Percentiles rank a stretch among this genome's conserved stretches.
phyloP scores from a whole-genome alignment of 2,888 invertebrate species.

The Melinaea marsaeus region DNA sequence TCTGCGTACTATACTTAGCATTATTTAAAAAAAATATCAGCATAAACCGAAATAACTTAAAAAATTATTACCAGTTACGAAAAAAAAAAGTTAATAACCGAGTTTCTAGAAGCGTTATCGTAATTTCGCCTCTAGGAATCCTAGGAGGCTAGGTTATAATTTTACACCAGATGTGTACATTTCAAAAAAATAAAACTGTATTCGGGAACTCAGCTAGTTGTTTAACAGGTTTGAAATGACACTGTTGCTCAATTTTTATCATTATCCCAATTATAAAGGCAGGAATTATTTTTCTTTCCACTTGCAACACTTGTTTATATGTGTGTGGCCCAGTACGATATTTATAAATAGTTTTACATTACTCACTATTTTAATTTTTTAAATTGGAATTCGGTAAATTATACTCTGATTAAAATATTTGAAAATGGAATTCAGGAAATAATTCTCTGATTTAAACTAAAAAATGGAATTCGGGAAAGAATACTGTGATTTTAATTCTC shows the following conservation, averaged over 20 bases:
- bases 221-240: constrained; percentile 35
- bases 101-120: constrained; percentile 27
- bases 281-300: constrained; percentile 4
- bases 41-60: background rate
- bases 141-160: constrained; percentile 34
- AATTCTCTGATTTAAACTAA: no score
- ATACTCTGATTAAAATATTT: no score
- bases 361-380: no score
- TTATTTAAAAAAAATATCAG: no score
- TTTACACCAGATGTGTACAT: constrained; percentile 32
- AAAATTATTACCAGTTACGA: background rate
- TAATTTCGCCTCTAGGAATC: constrained; percentile 35
- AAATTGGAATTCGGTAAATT: no score
- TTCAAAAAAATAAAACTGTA: constrained; percentile 29
- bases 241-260: constrained; percentile 27
- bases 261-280: constrained; percentile 35
- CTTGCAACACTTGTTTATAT: background rate
- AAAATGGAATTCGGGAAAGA: no score
- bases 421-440: no score
- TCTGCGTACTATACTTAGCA: background rate
- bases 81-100: background rate
- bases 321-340: background rate
- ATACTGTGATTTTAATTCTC: no score
- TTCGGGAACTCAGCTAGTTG: constrained; percentile 35
- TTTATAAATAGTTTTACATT: background rate